A percentile compares a stretch with the other conserved stretches of the same genome.
These are phyloP conservation scores for Helleia helle DNA, from an alignment of 2,888 invertebrate species.

Conservation along the genomic window DNA sequence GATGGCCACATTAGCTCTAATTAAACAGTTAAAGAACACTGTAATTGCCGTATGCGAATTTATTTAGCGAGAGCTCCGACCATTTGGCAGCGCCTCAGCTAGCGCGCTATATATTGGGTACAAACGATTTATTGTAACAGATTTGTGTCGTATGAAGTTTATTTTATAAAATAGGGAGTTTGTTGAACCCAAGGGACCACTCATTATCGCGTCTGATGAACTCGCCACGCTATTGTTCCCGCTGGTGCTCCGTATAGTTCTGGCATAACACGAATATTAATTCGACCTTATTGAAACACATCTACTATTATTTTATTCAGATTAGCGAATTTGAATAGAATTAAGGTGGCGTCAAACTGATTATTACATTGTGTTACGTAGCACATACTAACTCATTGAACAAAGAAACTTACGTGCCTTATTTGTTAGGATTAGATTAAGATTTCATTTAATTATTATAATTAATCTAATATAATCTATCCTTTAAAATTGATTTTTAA, in stretches of 20 bases:
- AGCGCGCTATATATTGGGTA: slow-evolving; percentile 7
- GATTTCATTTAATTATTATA: too few species aligned
- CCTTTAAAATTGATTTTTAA: too few species aligned
- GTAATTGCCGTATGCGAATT: slow-evolving; percentile 5
- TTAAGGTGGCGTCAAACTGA: not conserved
- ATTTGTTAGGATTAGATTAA: too few species aligned
- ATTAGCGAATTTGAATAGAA: not conserved
- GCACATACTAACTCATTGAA: too few species aligned
- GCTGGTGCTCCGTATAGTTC: slow-evolving; percentile 29
- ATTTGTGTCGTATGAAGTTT: slow-evolving; percentile 44
- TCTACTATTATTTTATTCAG: not conserved
- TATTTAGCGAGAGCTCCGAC: slow-evolving; percentile 2
- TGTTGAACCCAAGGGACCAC: slow-evolving; percentile 66
- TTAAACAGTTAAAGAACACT: slow-evolving; percentile 1
- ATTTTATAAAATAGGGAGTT: slow-evolving; percentile 62
- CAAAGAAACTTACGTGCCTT: too few species aligned
- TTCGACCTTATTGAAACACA: not conserved
- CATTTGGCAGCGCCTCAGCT: not conserved
- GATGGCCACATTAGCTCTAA: slow-evolving; percentile 7
- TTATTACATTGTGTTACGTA: not conserved
- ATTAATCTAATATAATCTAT: too few species aligned
- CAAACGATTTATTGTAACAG: slow-evolving; percentile 38
- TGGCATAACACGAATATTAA: slow-evolving; percentile 8
- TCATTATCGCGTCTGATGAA: slow-evolving; percentile 68
- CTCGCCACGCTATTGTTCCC: slow-evolving; percentile 60